phyloP scores from a whole-genome alignment of 2,797 vertebrate species.

The Sternotherus odoratus region DNA sequence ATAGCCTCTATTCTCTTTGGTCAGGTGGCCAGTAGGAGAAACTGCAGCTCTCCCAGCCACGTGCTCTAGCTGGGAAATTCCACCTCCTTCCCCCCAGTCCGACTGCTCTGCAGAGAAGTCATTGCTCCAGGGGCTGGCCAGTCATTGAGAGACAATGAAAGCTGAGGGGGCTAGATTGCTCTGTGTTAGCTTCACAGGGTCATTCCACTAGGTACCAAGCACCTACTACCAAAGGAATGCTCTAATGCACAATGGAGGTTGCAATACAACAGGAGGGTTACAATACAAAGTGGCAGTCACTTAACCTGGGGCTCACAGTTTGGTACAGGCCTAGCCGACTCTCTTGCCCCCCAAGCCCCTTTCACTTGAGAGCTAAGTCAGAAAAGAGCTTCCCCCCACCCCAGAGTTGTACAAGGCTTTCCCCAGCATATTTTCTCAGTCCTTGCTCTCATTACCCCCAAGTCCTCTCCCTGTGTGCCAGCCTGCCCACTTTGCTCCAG shows the following conservation, averaged over 20 bases:
- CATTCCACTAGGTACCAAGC: neutral
- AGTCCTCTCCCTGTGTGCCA: neutral
- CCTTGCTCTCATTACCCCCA: rapidly evolving
- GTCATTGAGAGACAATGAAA: neutral
- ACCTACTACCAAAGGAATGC: neutral
- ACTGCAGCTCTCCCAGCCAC: neutral
- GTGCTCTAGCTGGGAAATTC: neutral
- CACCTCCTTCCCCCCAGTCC: neutral
- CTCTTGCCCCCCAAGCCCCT: neutral
- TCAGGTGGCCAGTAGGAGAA: neutral
- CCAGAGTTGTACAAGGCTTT: neutral
- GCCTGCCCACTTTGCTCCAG: neutral
- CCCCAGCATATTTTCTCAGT: rapidly evolving
- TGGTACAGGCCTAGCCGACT: neutral
- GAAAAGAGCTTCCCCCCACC: neutral
- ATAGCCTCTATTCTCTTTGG: neutral
- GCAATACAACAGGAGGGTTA: neutral
- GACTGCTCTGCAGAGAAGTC: neutral
- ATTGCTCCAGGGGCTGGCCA: neutral
- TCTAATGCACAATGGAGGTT: neutral
- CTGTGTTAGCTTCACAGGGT: rapidly evolving
- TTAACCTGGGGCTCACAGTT: neutral
- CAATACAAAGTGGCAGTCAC: neutral
- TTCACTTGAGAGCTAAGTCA: neutral
- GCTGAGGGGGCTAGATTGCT: neutral